Base-by-base conservation (phyloP, 1,140 invertebrate species). In the Anthonomus grandis region DNA sequence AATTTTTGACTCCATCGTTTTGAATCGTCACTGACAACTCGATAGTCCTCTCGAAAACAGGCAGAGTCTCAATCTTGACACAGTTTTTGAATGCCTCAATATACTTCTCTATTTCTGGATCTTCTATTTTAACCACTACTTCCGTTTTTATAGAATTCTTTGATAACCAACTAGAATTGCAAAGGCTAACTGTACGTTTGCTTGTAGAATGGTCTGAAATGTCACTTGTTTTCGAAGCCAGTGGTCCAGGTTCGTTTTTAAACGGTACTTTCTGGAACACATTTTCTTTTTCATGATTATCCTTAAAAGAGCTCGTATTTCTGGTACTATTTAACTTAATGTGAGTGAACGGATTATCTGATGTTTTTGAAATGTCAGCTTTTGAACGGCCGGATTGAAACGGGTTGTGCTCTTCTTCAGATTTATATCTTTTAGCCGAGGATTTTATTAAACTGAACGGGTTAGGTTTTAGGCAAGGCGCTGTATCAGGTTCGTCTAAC, bases 111-210 rank as follows among this genome's bases (percentile, higher is more conserved):
- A 57, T 8, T 42, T 50, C 55, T n/a, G 38, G 10, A 57, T 42
- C 34, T 8, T 57, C 47, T 17, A 22, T 10, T 50, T 34, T 21
- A 19, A 27, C 18, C 6, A 1, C 46, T 27, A 34, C 38, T 15
- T 27, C 15, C 2, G 42, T 21, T 12, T 15, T 21, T 2, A 10
- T 18, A n/a, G 4, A 12, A 12, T 42, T 50, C n/a, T 57, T 57
- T 9, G 55, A 57, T 10, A 50, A 13, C 55, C 55, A 57, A 6
- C 8, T 50, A 23, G 8, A 19, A 24, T 37, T 57, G n/a, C n/a
- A n/a, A n/a, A n/a, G n/a, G n/a, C n/a, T n/a, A n/a, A n/a, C n/a
- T n/a, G n/a, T n/a, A n/a, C n/a, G n/a, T n/a, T n/a, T n/a, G n/a
- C n/a, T n/a, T n/a, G n/a, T n/a, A n/a, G n/a, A n/a, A n/a, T n/a